Evolutionary conservation across 2,797 vertebrate genomes (phyloP).

Genomic region (Hirundo rustica): DNA sequence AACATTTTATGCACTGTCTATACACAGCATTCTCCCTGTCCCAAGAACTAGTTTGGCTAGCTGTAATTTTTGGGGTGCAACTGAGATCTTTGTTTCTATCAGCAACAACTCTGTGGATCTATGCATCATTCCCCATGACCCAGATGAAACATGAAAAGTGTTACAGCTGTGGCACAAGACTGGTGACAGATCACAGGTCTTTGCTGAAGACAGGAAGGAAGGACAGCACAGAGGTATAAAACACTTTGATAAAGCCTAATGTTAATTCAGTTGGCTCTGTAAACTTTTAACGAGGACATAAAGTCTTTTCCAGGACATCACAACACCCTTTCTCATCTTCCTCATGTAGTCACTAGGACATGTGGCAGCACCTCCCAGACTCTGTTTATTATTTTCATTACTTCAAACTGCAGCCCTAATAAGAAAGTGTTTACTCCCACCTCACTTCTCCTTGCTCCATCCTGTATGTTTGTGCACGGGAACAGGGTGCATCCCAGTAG

Average conservation of each 20-base stretch:
- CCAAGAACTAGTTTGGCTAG: not conserved
- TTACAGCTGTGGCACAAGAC: fast-evolving
- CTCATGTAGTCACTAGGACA: not conserved
- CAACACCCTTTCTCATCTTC: not conserved
- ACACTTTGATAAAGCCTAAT: not conserved
- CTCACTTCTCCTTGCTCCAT: not conserved
- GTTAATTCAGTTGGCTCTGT: not conserved
- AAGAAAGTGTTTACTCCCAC: not conserved
- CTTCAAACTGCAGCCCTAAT: not conserved
- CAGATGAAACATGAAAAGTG: fast-evolving
- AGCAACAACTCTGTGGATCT: not conserved
- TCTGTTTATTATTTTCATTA: not conserved
- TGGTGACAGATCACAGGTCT: not conserved
- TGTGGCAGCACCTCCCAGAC: fast-evolving
- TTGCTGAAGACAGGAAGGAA: not conserved
- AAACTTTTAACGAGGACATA: not conserved
- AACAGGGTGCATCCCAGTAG: not conserved
- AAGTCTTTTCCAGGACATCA: not conserved
- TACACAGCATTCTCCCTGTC: not conserved
- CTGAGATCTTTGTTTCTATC: not conserved
- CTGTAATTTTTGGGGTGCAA: not conserved
- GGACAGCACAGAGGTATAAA: not conserved
- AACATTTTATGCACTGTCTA: not conserved
- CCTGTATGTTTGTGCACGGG: not conserved
- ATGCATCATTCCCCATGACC: not conserved